Conservation (phyloP, 2,113 vertebrate genomes). For the Piaya cayana region DNA sequence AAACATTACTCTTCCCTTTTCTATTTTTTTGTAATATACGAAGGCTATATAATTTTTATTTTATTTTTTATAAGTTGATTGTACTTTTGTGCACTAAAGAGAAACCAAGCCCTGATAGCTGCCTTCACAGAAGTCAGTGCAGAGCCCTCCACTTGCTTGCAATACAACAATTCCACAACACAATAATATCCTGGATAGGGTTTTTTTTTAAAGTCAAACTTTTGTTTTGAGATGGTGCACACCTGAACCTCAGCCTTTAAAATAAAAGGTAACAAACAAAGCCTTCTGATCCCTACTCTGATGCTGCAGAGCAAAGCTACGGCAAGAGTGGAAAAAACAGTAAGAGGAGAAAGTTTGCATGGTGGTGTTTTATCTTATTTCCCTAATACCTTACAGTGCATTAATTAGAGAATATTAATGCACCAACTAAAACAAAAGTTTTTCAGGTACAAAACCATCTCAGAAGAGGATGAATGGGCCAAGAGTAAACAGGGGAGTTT, state of each 20-base stretch:
- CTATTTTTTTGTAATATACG: not conserved
- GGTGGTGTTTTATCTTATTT: slow-evolving; percentile 58
- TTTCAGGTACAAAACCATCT: slow-evolving; percentile 58
- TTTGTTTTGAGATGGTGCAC: not conserved
- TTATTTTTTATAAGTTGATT: not conserved
- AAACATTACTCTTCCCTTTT: not conserved
- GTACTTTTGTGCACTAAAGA: not conserved
- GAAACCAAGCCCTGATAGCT: not conserved
- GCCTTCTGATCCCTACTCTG: slow-evolving; percentile 5
- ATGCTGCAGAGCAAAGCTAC: not conserved
- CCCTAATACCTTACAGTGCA: slow-evolving; percentile 61
- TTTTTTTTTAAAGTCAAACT: not conserved
- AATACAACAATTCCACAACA: not conserved
- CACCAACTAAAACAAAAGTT: slow-evolving; percentile 37
- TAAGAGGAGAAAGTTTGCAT: slow-evolving; percentile 68
- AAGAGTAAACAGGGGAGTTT: slow-evolving; percentile 44
- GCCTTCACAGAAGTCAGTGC: not conserved
- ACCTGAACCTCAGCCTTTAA: slow-evolving; percentile 13
- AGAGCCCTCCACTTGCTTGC: not conserved
- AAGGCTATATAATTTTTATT: not conserved
- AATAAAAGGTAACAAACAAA: slow-evolving; percentile 17
- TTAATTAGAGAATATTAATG: slow-evolving; percentile 66
- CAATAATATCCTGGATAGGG: not conserved
- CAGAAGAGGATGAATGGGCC: slow-evolving; percentile 54
- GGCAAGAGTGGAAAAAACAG: not conserved